Base-by-base conservation (phyloP, 2,797 vertebrate species). In the Mustela erminea region DNA sequence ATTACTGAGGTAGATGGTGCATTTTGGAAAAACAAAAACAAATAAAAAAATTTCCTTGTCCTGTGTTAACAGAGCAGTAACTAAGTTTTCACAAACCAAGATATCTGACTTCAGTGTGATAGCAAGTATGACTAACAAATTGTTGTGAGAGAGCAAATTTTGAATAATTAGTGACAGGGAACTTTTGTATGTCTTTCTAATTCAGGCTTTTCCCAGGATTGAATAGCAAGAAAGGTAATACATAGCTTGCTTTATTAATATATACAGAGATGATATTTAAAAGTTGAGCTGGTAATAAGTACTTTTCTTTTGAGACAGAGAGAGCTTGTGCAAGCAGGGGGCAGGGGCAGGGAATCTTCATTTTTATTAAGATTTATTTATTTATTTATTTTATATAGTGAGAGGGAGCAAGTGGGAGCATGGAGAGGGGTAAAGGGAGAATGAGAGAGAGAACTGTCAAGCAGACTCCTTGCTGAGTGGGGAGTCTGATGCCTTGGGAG, bases 181-280 rank as follows among this genome's bases (percentile, higher is more conserved):
- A 68, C 10, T 88, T 75, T 96, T 41, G 75, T 52, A 25, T 70
- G 58, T 88, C 38, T 88, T 93, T 96, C 27, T 68, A 85, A 87
- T 94, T 91, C 70, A 84, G 43, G 20, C 29, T 88, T 96, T 84
- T 54, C 2, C 77, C 62, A 95, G 38, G 58, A 85, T 82, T 90
- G 75, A 5, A 46, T 25, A 87, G 29, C 18, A 82, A 95, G 27
- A 32, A 49, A 77, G 78, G 38, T 17, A 64, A 41, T 78, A 52
- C n/a, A 54, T 72, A 88, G 78, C 66, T 82, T 54, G 20, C 20
- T 35, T 60, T 62, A 82, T 72, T 70, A 89, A n/a, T 62, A 66
- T 52, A 60, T 62, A n/a, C 38, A 81, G 1, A 32, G 15, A 60
- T 74, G 68, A 74, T 64, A 85, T 90, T 92, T 94, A 38, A 56